These are phyloP conservation scores for Pelodytes ibericus DNA, from an alignment of 2,797 vertebrate species.

Conservation along the genomic window DNA sequence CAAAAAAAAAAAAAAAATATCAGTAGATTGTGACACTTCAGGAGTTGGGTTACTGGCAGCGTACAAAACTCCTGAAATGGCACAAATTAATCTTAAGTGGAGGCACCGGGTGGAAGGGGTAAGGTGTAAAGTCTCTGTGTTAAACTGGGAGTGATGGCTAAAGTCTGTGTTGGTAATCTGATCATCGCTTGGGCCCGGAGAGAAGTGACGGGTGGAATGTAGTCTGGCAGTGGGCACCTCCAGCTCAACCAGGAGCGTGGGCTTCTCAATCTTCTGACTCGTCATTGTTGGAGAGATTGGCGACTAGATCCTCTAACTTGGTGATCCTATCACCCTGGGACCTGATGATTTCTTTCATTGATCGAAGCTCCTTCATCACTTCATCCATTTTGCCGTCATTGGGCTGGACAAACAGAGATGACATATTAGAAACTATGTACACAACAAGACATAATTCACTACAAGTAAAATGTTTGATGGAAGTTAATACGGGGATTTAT, in stretches of 20 bases:
- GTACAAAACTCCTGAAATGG: constrained; percentile 43
- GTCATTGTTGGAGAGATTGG: constrained; percentile 85
- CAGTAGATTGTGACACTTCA: constrained; percentile 37
- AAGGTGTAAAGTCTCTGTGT: constrained; percentile 47
- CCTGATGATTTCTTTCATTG: constrained; percentile 92
- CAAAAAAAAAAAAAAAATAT: too few species aligned
- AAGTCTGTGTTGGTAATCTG: constrained; percentile 84
- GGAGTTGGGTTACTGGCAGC: constrained; percentile 32
- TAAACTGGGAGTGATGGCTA: constrained; percentile 41
- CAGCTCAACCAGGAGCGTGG: constrained; percentile 70
- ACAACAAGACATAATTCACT: too few species aligned
- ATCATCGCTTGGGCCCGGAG: constrained; percentile 71
- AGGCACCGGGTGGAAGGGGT: constrained; percentile 40
- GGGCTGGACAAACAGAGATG: constrained; percentile 85
- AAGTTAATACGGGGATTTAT: too few species aligned
- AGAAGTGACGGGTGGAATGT: constrained; percentile 70
- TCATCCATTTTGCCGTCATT: constrained; percentile 93
- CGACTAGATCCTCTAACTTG: constrained; percentile 94
- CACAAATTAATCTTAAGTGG: constrained; percentile 31
- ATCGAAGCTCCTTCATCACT: constrained; percentile 93
- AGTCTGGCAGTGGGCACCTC: constrained; percentile 73
- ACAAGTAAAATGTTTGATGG: too few species aligned
- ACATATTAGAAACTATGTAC: too few species aligned
- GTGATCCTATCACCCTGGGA: constrained; percentile 93
- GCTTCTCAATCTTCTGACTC: constrained; percentile 62